Evolutionary conservation across 2,888 invertebrate genomes (phyloP), one percentile per base, ranked within the genome.

Genomic region (Gerris lacustris): DNA sequence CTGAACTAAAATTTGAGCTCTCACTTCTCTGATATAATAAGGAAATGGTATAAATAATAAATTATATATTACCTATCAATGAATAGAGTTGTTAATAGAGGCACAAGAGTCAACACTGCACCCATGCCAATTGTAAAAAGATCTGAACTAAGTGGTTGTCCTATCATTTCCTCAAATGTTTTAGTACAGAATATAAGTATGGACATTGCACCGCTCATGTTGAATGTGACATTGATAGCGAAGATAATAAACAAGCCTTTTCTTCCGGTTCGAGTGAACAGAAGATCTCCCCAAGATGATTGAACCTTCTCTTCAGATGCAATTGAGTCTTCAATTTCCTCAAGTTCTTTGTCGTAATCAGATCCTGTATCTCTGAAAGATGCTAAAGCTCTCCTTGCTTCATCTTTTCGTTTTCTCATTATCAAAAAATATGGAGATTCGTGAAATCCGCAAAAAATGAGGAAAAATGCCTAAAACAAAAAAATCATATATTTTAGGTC

Each of bases 341-440:
- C 67, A 15, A 72, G n/a, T 68, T 72, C 72, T 6, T 72, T 67
- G 9, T 64, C 11, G n/a, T 66, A 18, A 7, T 45, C 64, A 11
- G 17, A n/a, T 7, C 63, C 67, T 44, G 17, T 6, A 9, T 44
- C 73, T 17, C 75, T 15, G 17, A 75, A 72, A 74, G 75, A 75
- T 6, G 72, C 66, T 64, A 75, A 63, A 11, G 73, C 9, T 66
- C 72, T 70, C 5, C 45, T 70, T 11, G 75, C 75, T 18, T 72
- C 71, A 17, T 68, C 81, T 5, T 81, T 76, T 44, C 82, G 79
- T 0, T 82, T 83, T 72, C 82, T 82, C 78, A 84, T 85, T 43
- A 87, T 77, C 63, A 87, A 80, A 76, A 83, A 86, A 74, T 86
- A 86, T 0, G 86, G 86, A 0, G 86, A 85, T 75, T 87, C 86